These are phyloP conservation scores for Brachionus sp. DNA, from an alignment of 1,140 invertebrate species.

Conservation along the genomic window DNA sequence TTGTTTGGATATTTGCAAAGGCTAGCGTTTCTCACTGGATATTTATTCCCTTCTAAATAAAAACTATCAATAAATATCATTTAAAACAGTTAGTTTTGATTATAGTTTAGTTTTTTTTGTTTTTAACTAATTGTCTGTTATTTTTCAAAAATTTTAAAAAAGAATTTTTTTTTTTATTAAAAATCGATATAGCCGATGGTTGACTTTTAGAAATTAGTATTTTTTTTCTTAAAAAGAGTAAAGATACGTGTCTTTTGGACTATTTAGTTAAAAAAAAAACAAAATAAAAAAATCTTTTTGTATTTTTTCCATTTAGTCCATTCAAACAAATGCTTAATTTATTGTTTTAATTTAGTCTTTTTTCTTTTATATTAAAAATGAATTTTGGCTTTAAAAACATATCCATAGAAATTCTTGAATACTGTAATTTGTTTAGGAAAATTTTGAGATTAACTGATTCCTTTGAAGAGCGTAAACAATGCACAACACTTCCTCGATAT, in stretches of 20 bases:
- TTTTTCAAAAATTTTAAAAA: not conserved
- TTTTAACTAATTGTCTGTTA: not conserved
- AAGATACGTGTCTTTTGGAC: no score
- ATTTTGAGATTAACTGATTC: not conserved
- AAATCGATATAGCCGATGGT: no score
- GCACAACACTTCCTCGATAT: not conserved
- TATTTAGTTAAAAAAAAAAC: no score
- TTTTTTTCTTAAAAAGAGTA: no score
- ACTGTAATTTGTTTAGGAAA: not conserved
- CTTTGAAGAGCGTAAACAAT: not conserved
- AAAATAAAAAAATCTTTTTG: no score
- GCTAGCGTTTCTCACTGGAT: conserved; percentile 3
- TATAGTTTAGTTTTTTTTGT: not conserved
- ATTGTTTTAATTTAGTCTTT: no score
- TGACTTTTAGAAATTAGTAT: no score
- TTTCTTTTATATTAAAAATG: no score
- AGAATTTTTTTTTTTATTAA: no score
- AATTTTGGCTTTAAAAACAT: not conserved
- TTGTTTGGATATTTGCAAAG: not conserved
- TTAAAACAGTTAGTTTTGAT: not conserved
- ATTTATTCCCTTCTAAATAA: not conserved
- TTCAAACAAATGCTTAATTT: no score
- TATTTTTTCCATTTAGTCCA: no score
- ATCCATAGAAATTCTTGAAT: not conserved
- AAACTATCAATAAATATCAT: not conserved